These are phyloP conservation scores for Drosophila tristis DNA, from an alignment of 1,140 invertebrate species.

Conservation along the genomic window DNA sequence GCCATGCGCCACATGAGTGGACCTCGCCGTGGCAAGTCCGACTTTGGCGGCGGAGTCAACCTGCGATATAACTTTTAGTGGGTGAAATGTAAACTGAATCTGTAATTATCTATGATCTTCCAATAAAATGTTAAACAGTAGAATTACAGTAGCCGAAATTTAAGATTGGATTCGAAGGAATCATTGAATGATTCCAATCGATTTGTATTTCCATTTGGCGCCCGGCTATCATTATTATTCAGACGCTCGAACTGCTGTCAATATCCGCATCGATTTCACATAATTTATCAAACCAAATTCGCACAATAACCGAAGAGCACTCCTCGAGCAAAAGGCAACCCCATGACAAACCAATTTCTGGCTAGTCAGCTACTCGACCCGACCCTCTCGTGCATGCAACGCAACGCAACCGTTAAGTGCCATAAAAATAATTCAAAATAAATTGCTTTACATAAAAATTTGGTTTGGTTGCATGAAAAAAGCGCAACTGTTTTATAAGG, in stretches of 20 bases:
- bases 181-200: neutral
- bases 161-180: neutral
- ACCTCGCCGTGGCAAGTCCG: slow-evolving; percentile 50
- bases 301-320: slow-evolving; percentile 10
- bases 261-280: slow-evolving; percentile 37
- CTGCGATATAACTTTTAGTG: slow-evolving; percentile 56
- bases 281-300: slow-evolving; percentile 29
- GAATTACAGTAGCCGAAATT: neutral
- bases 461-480: slow-evolving; percentile 32
- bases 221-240: neutral
- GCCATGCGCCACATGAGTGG: slow-evolving; percentile 60
- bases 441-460: slow-evolving; percentile 84
- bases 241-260: slow-evolving; percentile 16
- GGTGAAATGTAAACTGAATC: too few species aligned
- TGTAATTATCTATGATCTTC: too few species aligned
- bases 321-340: neutral
- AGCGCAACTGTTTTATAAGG: slow-evolving; percentile 75
- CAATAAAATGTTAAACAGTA: neutral
- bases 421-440: slow-evolving; percentile 84
- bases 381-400: slow-evolving; percentile 1
- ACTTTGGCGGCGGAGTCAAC: slow-evolving; percentile 51
- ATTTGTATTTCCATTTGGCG: too few species aligned
- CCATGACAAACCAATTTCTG: slow-evolving; percentile 44
- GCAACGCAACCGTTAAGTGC: slow-evolving; percentile 68
- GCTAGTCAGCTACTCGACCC: slow-evolving; percentile 32